Conservation (phyloP, 1,140 invertebrate genomes). For the Parapsyche elsis region DNA sequence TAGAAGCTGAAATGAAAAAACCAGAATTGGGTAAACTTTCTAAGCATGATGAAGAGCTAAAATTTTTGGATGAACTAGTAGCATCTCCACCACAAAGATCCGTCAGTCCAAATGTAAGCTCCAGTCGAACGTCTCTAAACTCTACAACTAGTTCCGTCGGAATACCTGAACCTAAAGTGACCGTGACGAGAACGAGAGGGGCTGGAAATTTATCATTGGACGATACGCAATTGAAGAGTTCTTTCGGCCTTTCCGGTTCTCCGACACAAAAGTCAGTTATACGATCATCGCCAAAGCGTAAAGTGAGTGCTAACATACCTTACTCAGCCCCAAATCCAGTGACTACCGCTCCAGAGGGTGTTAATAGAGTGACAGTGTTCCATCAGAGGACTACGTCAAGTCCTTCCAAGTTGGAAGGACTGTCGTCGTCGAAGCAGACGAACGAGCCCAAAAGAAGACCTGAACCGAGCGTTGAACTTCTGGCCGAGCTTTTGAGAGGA, state of each 20-base stretch:
- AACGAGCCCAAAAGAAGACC: conserved; percentile 58
- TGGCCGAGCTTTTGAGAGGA: conserved; percentile 78
- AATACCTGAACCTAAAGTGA: conserved; percentile 53
- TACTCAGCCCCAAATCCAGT: conserved; percentile 57
- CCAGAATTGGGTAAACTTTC: conserved; percentile 64
- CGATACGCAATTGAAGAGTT: conserved; percentile 62
- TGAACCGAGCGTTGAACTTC: conserved; percentile 75
- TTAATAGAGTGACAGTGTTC: conserved; percentile 50
- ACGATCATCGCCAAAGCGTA: conserved; percentile 62
- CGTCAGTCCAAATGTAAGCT: conserved; percentile 61
- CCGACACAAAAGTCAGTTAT: conserved; percentile 49
- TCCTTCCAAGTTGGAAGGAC: conserved; percentile 78
- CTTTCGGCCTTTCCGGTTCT: conserved; percentile 53
- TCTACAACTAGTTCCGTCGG: conserved; percentile 57
- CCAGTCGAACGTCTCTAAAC: conserved; percentile 60
- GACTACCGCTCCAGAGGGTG: conserved; percentile 53
- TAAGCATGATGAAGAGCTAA: conserved; percentile 52
- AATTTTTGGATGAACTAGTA: conserved; percentile 52
- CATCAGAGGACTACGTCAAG: conserved; percentile 84
- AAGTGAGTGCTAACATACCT: conserved; percentile 68
- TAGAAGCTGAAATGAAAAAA: conserved; percentile 83
- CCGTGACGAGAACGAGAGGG: conserved; percentile 55
- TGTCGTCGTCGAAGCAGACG: conserved; percentile 38
- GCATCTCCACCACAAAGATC: conserved; percentile 46
- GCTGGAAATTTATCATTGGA: conserved; percentile 64